A percentile compares a stretch with the other conserved stretches of the same genome.
Conservation (phyloP, 1,140 invertebrate species). For the Drosophila micromelanica region DNA sequence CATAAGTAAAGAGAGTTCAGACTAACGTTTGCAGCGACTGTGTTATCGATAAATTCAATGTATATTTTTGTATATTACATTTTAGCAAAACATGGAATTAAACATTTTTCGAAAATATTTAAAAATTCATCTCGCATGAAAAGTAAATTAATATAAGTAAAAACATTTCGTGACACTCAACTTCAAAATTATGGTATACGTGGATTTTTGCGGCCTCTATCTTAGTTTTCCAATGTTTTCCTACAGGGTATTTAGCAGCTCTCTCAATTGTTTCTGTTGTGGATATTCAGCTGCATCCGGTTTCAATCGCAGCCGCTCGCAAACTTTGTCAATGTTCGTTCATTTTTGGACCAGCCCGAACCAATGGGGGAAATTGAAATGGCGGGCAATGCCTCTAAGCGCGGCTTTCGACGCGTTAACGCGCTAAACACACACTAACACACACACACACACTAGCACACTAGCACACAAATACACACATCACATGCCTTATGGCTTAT, state of each 20-base stretch:
- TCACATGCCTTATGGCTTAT: slow-evolving; percentile 8
- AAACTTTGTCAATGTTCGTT: slow-evolving; percentile 54
- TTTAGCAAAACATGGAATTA: too few relatives aligned
- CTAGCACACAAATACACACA: not conserved
- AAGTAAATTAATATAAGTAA: too few relatives aligned
- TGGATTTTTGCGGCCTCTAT: too few relatives aligned
- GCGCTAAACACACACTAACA: slow-evolving; percentile 41
- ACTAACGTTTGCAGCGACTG: not conserved
- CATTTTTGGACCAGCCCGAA: slow-evolving; percentile 35
- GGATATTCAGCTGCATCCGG: slow-evolving; percentile 22
- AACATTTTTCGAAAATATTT: too few relatives aligned
- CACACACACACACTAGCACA: not conserved
- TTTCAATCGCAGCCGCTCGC: slow-evolving; percentile 49
- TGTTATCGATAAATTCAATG: too few relatives aligned
- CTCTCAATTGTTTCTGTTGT: slow-evolving; percentile 4
- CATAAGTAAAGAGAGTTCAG: too few relatives aligned
- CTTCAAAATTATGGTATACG: too few relatives aligned
- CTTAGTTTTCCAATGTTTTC: not conserved
- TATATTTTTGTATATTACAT: too few relatives aligned
- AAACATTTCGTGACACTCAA: too few relatives aligned
- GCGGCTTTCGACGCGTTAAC: slow-evolving; percentile 68
- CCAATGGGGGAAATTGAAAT: slow-evolving; percentile 60
- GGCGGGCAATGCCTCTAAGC: slow-evolving; percentile 63
- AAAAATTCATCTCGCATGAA: too few relatives aligned
- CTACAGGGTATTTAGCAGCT: not conserved